Conservation (phyloP, 64 coral and sea anemone genomes). For the Dendrophyllia cribrosa region DNA sequence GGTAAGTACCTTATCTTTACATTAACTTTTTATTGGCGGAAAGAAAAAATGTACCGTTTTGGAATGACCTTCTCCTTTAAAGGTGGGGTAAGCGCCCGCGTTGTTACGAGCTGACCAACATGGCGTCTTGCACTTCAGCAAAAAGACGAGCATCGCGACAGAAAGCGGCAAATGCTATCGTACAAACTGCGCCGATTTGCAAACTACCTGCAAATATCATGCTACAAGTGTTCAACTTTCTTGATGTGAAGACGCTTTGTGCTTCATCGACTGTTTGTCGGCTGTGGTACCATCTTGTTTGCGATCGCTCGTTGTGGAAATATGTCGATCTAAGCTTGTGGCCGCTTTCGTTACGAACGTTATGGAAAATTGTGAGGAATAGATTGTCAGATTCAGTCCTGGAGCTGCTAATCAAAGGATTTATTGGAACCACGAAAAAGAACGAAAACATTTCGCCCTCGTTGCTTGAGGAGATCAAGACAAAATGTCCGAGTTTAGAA, state of each 20-base stretch:
- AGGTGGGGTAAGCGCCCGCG: conserved; percentile 35
- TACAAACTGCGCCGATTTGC: conserved; percentile 85
- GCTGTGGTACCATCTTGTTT: conserved; percentile 85
- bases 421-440: conserved; percentile 97
- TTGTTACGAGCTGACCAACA: conserved; percentile 64
- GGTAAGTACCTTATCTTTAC: too few species aligned
- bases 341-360: conserved; percentile 72
- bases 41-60: too few species aligned
- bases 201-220: conserved; percentile 92
- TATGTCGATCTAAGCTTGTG: conserved; percentile 80
- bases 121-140: conserved; percentile 80
- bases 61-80: too few species aligned
- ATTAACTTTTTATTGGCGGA: too few species aligned
- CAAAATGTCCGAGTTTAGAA: conserved; percentile 81
- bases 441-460: conserved; percentile 88
- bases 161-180: conserved; percentile 70
- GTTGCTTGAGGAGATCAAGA: conserved; percentile 91
- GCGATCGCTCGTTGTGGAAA: conserved; percentile 93
- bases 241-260: conserved; percentile 94
- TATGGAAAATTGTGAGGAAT: conserved; percentile 92
- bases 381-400: conserved; percentile 84
- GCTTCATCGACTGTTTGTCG: conserved; percentile 92
- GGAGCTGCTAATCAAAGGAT: conserved; percentile 92
- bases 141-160: conserved; percentile 68
- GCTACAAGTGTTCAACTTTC: conserved; percentile 84